Evolutionary conservation across 2,888 invertebrate genomes (phyloP).

Genomic region (Rhagonycha fulva): DNA sequence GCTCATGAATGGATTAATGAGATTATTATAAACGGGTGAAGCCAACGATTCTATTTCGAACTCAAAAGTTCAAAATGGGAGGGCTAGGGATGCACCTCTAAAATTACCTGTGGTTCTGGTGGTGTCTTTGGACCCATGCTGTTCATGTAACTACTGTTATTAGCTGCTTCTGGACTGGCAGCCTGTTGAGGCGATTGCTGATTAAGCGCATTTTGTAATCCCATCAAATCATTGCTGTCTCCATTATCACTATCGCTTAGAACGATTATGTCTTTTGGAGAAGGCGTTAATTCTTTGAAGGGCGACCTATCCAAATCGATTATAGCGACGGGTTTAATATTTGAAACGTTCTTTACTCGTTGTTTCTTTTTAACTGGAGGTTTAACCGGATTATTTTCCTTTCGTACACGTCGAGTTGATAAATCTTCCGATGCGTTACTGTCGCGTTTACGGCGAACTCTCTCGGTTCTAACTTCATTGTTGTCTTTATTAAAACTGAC

Average conservation of each 20-base stretch:
- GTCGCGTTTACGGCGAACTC: conserved; percentile 51
- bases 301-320: conserved; percentile 86
- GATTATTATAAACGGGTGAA: too few relatives aligned
- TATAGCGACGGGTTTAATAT: conserved; percentile 78
- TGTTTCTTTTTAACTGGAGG: conserved; percentile 19
- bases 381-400: conserved; percentile 48
- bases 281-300: conserved; percentile 80
- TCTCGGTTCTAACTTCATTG: conserved; percentile 47
- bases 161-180: conserved; percentile 44
- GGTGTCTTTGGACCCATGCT: conserved; percentile 74
- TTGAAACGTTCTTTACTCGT: conserved; percentile 50
- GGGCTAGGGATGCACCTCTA: background rate
- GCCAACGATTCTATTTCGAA: too few relatives aligned
- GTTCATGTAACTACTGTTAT: conserved; percentile 42
- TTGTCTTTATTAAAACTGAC: conserved; percentile 83
- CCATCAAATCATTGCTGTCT: conserved; percentile 34
- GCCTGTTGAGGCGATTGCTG: conserved; percentile 41
- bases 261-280: conserved; percentile 80
- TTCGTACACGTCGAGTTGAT: conserved; percentile 51
- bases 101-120: conserved; percentile 67
- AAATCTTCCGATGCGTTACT: conserved; percentile 37
- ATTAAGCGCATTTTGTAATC: conserved; percentile 34
- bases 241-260: conserved; percentile 78
- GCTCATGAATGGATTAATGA: too few relatives aligned
- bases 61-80: too few relatives aligned